Percentiles rank a stretch among this genome's conserved stretches.
These are phyloP conservation scores for Babylonia areolata DNA, from an alignment of 1,140 invertebrate species.

Conservation along the genomic window DNA sequence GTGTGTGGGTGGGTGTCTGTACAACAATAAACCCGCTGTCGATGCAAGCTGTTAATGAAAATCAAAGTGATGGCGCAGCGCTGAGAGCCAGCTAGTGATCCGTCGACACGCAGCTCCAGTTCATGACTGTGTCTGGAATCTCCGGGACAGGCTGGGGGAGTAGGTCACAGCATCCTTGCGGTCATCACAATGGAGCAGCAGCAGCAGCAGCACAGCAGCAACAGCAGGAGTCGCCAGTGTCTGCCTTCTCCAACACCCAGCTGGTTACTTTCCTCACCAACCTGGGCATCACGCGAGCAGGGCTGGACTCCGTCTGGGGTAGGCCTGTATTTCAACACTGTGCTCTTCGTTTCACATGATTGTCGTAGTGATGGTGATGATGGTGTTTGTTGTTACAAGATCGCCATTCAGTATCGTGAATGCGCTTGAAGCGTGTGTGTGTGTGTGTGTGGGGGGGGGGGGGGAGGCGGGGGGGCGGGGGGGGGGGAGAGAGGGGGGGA, in stretches of 20 bases:
- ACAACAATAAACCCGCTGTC: no score
- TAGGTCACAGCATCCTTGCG: no score
- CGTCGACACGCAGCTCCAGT: no score
- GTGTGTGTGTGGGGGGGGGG: neutral
- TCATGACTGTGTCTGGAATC: no score
- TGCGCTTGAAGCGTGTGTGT: neutral
- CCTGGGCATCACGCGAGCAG: conserved; percentile 15
- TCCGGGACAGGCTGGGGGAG: no score
- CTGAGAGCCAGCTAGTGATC: no score
- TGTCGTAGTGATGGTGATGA: neutral
- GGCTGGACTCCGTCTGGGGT: conserved; percentile 36
- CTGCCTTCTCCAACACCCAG: conserved; percentile 2
- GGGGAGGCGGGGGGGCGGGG: neutral
- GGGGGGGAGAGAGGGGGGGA: neutral
- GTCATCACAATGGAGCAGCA: neutral
- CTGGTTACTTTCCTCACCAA: conserved; percentile 20
- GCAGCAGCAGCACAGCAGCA: no score
- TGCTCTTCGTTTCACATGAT: no score
- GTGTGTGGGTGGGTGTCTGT: neutral
- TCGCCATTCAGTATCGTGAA: neutral
- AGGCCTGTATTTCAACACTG: no score
- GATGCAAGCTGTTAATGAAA: no score
- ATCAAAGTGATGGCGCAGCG: no score
- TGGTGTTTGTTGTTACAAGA: no score
- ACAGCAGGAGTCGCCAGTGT: neutral